Evolutionary conservation across 2,797 vertebrate species (phyloP).

Genomic region (Petrocephalus sullivani): DNA sequence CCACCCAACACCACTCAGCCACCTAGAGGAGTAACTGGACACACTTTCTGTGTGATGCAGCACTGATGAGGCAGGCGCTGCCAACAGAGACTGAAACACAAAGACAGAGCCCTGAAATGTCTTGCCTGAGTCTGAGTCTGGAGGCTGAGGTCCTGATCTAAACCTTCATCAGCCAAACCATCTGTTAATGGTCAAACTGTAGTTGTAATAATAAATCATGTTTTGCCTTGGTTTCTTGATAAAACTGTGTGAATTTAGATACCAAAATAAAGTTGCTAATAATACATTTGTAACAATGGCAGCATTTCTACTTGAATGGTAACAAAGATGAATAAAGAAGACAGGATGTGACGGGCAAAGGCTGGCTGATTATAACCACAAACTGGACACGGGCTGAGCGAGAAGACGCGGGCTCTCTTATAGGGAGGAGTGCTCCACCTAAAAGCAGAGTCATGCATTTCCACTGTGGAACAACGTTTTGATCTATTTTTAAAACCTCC

Average conservation of each 20-base stretch:
- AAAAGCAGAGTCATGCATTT: slow-evolving; percentile 34
- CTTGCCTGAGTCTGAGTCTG: background rate
- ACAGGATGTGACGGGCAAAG: background rate
- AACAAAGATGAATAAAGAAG: background rate
- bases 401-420: background rate
- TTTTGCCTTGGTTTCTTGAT: background rate
- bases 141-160: background rate
- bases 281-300: background rate
- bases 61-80: background rate
- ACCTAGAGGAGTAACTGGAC: background rate
- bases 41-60: background rate
- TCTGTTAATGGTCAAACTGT: background rate
- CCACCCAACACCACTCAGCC: background rate
- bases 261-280: background rate
- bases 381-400: background rate
- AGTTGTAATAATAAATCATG: background rate
- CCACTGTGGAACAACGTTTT: slow-evolving; percentile 34
- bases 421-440: slow-evolving; percentile 18
- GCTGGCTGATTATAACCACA: background rate
- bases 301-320: background rate
- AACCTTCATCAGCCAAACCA: background rate
- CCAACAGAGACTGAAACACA: background rate
- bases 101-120: background rate
- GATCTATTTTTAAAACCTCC: slow-evolving; percentile 53
- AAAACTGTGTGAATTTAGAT: background rate